These are phyloP conservation scores for Glaucopsyche alexis DNA, from an alignment of 2,888 invertebrate genomes.

Conservation along the genomic window DNA sequence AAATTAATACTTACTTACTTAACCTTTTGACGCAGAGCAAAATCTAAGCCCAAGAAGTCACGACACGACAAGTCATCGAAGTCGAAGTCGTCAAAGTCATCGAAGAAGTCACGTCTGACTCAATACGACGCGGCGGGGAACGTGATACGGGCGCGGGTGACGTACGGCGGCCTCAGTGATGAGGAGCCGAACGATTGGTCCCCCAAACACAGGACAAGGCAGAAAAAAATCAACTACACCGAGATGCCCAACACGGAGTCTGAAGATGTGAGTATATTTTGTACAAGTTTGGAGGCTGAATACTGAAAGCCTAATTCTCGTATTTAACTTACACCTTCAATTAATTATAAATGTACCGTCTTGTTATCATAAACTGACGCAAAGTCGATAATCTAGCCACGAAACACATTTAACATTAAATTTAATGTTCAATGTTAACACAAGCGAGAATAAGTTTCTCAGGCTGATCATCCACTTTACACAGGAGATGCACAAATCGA, in stretches of 20 bases:
- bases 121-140: constrained; percentile 68
- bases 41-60: constrained; percentile 42
- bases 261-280: constrained; percentile 80
- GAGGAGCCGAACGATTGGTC: constrained; percentile 78
- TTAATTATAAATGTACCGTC: no score
- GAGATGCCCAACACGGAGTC: constrained; percentile 88
- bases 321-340: no score
- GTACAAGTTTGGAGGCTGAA: no score
- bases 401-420: no score
- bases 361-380: no score
- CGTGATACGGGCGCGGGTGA: constrained; percentile 65
- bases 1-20: no score
- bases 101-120: constrained; percentile 51
- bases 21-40: constrained; percentile 38
- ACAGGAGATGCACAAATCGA: constrained; percentile 76
- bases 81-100: constrained; percentile 49
- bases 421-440: no score
- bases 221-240: constrained; percentile 87
- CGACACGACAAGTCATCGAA: constrained; percentile 34
- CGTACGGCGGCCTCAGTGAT: constrained; percentile 80
- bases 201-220: constrained; percentile 84
- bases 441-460: no score
- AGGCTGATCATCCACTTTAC: background rate
- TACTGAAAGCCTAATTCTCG: no score
- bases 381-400: no score